A percentile compares a stretch with the other conserved stretches of the same genome.
phyloP scores from a whole-genome alignment of 2,797 vertebrate genomes.

The Acanthopagrus latus region DNA sequence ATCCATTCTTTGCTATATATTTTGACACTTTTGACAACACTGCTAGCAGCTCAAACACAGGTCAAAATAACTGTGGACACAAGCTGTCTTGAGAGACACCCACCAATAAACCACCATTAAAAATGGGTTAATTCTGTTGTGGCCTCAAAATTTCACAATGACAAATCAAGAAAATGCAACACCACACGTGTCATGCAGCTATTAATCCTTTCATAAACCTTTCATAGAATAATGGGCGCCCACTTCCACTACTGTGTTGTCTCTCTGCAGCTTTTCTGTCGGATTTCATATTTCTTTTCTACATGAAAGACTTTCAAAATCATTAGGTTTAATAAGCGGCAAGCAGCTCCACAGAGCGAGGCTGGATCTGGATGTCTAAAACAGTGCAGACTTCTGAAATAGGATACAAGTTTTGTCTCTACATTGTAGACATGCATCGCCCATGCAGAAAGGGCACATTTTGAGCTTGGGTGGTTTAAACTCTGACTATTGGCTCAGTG shows the following conservation, averaged over 20 bases:
- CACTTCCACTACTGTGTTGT: background rate
- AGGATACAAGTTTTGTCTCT: background rate
- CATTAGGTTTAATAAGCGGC: background rate
- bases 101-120: too few species aligned
- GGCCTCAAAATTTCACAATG: too few species aligned
- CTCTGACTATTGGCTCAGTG: background rate
- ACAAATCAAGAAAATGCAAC: background rate
- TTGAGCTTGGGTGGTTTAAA: slow-evolving; percentile 2
- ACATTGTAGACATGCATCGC: background rate
- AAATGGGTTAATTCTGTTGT: too few species aligned
- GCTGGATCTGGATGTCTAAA: background rate
- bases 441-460: background rate
- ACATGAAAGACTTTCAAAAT: slow-evolving; percentile 18
- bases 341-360: background rate
- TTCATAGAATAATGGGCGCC: background rate
- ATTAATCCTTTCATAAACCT: too few species aligned
- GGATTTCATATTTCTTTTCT: background rate
- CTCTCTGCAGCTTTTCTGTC: background rate
- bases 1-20: too few species aligned
- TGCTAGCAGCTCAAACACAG: background rate
- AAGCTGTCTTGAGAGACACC: background rate
- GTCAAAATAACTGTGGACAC: background rate
- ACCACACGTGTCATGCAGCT: background rate
- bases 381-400: background rate
- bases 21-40: too few species aligned